phyloP scores from a whole-genome alignment of 2,797 vertebrate species.

The Syncerus caffer region DNA sequence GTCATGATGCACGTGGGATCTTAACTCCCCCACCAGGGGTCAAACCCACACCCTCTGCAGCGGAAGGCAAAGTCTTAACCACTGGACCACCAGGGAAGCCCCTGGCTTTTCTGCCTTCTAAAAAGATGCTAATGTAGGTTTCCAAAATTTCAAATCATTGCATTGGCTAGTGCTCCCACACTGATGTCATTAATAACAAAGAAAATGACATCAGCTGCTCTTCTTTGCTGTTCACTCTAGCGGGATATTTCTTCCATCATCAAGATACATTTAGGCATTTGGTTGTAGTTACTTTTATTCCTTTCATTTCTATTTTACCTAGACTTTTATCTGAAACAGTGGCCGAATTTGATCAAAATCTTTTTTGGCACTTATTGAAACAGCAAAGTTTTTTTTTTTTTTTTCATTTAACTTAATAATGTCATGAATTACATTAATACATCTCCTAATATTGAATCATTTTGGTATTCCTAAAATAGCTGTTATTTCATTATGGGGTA shows the following conservation, averaged over 20 bases:
- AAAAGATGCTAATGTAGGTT: not conserved
- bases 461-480: not conserved
- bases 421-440: not conserved
- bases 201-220: accelerated
- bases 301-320: not conserved
- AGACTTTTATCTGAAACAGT: not conserved
- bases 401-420: not conserved
- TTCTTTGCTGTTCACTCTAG: not conserved
- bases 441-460: not conserved
- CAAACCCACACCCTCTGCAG: not conserved
- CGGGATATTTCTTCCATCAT: not conserved
- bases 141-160: not conserved
- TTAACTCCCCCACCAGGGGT: not conserved
- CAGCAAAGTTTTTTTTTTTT: not conserved
- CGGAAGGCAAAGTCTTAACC: not conserved
- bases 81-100: not conserved
- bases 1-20: not conserved
- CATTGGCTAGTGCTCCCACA: too few species aligned
- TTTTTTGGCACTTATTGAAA: not conserved
- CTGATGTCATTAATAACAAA: not conserved
- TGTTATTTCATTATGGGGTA: not conserved
- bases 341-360: not conserved
- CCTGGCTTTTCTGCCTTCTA: not conserved
- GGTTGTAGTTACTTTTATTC: not conserved
- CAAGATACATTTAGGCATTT: not conserved